phyloP scores from a whole-genome alignment of 2,797 vertebrate genomes.

The Amblyraja radiata region DNA sequence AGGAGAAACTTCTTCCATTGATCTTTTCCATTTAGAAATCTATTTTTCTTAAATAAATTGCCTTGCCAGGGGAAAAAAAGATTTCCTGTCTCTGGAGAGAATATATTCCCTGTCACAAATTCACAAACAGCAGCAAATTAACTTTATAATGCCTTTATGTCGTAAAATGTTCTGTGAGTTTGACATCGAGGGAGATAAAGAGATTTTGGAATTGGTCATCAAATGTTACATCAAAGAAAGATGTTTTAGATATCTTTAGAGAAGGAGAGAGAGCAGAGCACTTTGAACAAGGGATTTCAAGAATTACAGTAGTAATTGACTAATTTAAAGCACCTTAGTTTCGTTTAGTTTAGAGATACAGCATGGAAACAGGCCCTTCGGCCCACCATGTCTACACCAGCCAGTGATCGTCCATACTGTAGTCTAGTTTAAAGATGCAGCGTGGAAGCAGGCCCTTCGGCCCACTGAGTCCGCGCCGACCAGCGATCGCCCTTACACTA shows the following conservation, averaged over 20 bases:
- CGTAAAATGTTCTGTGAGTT: not conserved
- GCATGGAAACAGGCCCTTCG: no score
- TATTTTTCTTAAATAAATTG: slow-evolving; percentile 6
- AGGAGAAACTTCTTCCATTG: not conserved
- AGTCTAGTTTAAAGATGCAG: no score
- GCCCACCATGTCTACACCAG: no score
- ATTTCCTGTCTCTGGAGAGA: not conserved
- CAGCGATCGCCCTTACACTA: no score
- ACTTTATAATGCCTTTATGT: not conserved
- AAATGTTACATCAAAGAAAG: not conserved
- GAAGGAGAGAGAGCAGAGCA: not conserved
- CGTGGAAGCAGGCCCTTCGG: no score
- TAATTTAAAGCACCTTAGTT: not conserved
- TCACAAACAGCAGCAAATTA: no score
- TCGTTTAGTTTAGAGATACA: no score
- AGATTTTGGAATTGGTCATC: not conserved
- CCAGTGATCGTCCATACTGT: no score
- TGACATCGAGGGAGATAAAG: not conserved
- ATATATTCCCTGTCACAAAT: not conserved
- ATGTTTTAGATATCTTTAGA: not conserved
- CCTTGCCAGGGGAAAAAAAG: not conserved
- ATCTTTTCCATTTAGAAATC: slow-evolving; percentile 3
- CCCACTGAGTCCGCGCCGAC: no score
- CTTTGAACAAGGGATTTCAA: not conserved
- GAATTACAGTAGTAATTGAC: not conserved